Evolutionary conservation across 2,888 invertebrate genomes (phyloP), one percentile per base, ranked within the genome.

Genomic region (Sesia apiformis): DNA sequence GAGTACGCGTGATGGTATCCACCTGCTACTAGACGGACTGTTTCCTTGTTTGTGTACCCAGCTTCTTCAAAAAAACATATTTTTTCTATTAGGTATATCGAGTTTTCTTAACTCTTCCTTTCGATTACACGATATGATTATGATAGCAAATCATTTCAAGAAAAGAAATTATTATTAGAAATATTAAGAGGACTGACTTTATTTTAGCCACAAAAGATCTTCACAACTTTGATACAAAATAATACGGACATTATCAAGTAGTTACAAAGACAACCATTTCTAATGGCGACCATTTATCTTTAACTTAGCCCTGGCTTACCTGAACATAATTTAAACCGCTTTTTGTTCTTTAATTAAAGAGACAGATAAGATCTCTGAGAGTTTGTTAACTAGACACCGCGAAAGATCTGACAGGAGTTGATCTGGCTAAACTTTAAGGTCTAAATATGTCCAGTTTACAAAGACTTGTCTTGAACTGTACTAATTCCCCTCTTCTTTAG

Each of bases 361-460:
- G 52, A 60, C 56, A 60, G 67, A 74, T 70, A 70, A 65, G 71
- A 67, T 69, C 66, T 64, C 63, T 55, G 53, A 62, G 66, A 72
- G 62, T 72, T 70, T 60, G 63, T 60, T 67, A 72, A 67, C 69
- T 64, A 69, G 65, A 62, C 65, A 63, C 63, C 60, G 63, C 58
- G 62, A 68, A 62, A 65, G 65, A 69, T 66, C 69, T 62, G 64
- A 60, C 60, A 60, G 63, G 69, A 70, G 65, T 70, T 72, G 68
- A 67, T 65, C 71, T 65, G 55, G 58, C 63, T 53, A 62, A 71
- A 72, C 66, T 70, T 63, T 58, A 62, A 58, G 66, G 64, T 66
- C 64, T 61, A 61, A 67, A 69, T 59, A 71, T 70, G 63, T 64
- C 64, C 67, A 58, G 63, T 59, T 64, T 65, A 55, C 64, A 59